Percentiles rank a stretch among this genome's conserved stretches.
phyloP scores from a whole-genome alignment of 2,113 vertebrate species.

The Hippocampus abdominalis region DNA sequence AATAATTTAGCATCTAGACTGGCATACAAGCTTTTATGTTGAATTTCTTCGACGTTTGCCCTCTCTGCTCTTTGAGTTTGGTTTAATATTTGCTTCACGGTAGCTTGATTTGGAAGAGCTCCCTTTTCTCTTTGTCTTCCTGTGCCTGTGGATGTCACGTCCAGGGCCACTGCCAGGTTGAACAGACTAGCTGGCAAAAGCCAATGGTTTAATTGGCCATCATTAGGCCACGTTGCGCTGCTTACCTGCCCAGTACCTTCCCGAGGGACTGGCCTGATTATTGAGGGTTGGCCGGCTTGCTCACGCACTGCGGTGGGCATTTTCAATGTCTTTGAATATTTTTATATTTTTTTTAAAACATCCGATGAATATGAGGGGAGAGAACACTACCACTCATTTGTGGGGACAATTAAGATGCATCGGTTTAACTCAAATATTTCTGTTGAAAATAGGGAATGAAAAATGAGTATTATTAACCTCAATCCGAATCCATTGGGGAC shows the following conservation, averaged over 20 bases:
- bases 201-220: constrained; percentile 48
- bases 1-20: constrained; percentile 30
- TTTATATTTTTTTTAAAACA: constrained; percentile 4
- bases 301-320: constrained; percentile 6
- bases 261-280: constrained; percentile 33
- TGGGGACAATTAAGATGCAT: not conserved
- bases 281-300: constrained; percentile 17
- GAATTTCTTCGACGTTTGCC: constrained; percentile 16
- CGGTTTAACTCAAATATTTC: not conserved
- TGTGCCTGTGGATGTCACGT: constrained; percentile 18
- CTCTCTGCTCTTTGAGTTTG: constrained; percentile 14
- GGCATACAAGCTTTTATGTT: constrained; percentile 15
- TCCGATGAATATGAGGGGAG: constrained; percentile 16
- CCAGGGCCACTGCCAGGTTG: constrained; percentile 23
- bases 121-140: constrained; percentile 25
- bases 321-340: constrained; percentile 24
- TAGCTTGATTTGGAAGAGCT: constrained; percentile 22
- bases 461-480: too few relatives aligned
- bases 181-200: constrained; percentile 32
- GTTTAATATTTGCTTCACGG: constrained; percentile 32
- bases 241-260: constrained; percentile 29
- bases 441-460: not conserved
- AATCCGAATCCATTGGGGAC: too few relatives aligned
- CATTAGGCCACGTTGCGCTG: constrained; percentile 42
- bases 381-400: not conserved